A percentile compares a stretch with the other conserved stretches of the same genome.
These are phyloP conservation scores for Mycogona germanica DNA, from an alignment of 2,888 invertebrate genomes.

Conservation along the genomic window DNA sequence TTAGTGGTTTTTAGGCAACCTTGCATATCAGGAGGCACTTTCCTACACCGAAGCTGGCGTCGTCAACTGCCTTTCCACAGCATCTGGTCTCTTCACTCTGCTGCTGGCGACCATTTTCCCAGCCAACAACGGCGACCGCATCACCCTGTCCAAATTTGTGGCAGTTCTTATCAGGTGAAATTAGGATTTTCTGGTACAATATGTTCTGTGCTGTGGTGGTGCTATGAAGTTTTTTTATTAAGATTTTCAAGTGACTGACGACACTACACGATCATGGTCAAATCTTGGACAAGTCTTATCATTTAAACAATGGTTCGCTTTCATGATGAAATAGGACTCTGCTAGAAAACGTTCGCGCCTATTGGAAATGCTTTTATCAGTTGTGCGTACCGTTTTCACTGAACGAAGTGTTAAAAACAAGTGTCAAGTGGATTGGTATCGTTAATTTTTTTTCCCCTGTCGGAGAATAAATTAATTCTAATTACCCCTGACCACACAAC, in stretches of 20 bases:
- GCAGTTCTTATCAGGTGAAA: conserved; percentile 46
- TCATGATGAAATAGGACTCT: no score
- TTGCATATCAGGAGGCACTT: conserved; percentile 79
- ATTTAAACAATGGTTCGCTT: no score
- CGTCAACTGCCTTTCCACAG: conserved; percentile 77
- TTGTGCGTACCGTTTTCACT: no score
- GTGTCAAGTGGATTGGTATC: no score
- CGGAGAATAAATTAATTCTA: no score
- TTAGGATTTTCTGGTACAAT: no score
- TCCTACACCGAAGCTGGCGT: conserved; percentile 70
- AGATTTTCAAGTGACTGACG: not conserved
- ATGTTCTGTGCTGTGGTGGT: not conserved
- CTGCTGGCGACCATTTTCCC: conserved; percentile 77
- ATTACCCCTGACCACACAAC: no score
- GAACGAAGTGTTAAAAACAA: no score
- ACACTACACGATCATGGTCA: no score
- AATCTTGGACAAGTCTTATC: not conserved
- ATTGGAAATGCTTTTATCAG: no score
- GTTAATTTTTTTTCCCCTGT: no score
- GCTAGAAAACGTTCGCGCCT: no score
- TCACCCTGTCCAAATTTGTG: conserved; percentile 72
- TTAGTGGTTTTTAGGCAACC: conserved; percentile 92
- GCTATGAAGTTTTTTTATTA: not conserved
- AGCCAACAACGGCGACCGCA: conserved; percentile 63
- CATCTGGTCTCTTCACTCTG: conserved; percentile 79